Percentiles rank a stretch among this genome's conserved stretches.
Evolutionary conservation across 1,140 invertebrate species (phyloP).

Genomic region (Hestina assimilis): DNA sequence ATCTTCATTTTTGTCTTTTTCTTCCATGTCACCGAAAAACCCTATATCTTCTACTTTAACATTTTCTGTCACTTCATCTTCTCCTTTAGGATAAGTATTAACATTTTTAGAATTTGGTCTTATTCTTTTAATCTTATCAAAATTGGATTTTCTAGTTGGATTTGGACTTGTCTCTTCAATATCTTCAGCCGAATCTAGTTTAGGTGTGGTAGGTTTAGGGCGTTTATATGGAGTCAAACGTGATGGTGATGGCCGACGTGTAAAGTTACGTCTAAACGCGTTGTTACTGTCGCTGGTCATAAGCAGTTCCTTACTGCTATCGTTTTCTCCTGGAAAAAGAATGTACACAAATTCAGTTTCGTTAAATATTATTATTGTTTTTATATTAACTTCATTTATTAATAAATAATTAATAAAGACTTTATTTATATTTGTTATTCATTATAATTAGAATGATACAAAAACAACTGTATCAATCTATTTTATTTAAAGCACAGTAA

Average conservation of each 20-base stretch:
- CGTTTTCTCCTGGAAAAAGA: conserved; percentile 32
- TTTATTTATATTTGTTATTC: too few relatives aligned
- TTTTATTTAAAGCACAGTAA: too few relatives aligned
- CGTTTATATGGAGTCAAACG: conserved; percentile 55
- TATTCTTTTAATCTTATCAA: not conserved
- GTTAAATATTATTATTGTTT: too few relatives aligned
- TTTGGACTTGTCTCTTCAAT: conserved; percentile 7
- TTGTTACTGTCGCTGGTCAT: conserved; percentile 66
- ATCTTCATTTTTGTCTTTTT: conserved; percentile 28
- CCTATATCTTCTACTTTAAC: conserved; percentile 28
- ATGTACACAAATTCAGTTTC: too few relatives aligned
- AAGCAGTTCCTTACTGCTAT: conserved; percentile 65
- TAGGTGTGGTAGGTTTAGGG: conserved; percentile 31
- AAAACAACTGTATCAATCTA: too few relatives aligned
- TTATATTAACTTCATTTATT: too few relatives aligned
- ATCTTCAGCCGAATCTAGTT: conserved; percentile 20
- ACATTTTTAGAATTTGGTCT: conserved; percentile 18
- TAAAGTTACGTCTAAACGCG: conserved; percentile 55
- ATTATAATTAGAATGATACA: too few relatives aligned
- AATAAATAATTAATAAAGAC: too few relatives aligned
- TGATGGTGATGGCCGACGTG: conserved; percentile 52
- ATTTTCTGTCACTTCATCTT: conserved; percentile 30
- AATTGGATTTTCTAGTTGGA: not conserved
- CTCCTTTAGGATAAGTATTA: conserved; percentile 17
- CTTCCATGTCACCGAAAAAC: conserved; percentile 27